Evolutionary conservation across 1,140 invertebrate genomes (phyloP).

Genomic region (Macrosteles quadrilineatus): DNA sequence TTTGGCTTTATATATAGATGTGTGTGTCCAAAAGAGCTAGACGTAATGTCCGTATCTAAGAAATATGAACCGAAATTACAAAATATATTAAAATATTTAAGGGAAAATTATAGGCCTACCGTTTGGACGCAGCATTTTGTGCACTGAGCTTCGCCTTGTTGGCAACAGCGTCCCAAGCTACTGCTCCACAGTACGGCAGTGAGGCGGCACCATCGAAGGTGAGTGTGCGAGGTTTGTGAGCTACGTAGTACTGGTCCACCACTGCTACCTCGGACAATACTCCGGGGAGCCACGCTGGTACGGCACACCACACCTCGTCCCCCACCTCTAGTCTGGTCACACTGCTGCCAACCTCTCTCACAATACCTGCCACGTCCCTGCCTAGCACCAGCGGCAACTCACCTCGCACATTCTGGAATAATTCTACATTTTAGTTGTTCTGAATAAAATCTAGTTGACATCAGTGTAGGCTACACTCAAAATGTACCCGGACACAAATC

Average conservation of each 20-base stretch:
- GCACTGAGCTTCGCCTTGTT: conserved; percentile 56
- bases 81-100: too few species aligned
- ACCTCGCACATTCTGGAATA: conserved; percentile 52
- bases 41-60: too few species aligned
- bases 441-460: too few species aligned
- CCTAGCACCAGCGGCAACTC: conserved; percentile 65
- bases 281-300: conserved; percentile 60
- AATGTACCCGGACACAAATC: too few species aligned
- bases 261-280: conserved; percentile 64
- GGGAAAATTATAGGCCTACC: background rate
- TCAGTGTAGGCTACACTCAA: too few species aligned
- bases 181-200: conserved; percentile 68
- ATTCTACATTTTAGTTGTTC: background rate
- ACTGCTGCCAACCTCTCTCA: conserved; percentile 62
- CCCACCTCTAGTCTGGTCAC: conserved; percentile 63
- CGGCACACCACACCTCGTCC: conserved; percentile 61
- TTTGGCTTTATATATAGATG: too few species aligned
- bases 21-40: too few species aligned
- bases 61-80: too few species aligned
- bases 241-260: conserved; percentile 57
- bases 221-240: conserved; percentile 65
- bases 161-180: conserved; percentile 66
- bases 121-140: conserved; percentile 50
- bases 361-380: conserved; percentile 67
- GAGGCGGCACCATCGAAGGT: conserved; percentile 69